Conservation (phyloP, 2,113 vertebrate species). For the Microcebus tavaratra region DNA sequence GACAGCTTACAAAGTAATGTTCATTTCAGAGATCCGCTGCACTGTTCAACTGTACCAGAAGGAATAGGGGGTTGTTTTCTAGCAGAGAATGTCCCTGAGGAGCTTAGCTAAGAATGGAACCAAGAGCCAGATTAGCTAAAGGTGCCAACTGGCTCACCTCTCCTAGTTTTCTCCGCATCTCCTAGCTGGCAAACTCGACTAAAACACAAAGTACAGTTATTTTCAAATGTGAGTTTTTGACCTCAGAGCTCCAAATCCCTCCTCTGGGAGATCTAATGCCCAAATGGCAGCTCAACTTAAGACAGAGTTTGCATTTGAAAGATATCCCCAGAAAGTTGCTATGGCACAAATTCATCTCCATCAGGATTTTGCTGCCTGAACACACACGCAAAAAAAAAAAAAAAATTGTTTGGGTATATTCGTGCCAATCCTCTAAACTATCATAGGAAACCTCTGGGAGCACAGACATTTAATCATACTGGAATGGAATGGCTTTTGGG, state of each 20-base stretch:
- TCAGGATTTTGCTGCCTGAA: conserved; percentile 36
- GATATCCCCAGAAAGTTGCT: conserved; percentile 3
- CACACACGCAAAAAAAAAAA: not conserved
- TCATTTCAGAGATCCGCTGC: conserved; percentile 30
- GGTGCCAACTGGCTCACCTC: conserved; percentile 27
- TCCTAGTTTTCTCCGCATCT: conserved; percentile 37
- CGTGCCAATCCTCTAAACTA: conserved; percentile 42
- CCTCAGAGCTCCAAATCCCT: conserved; percentile 34
- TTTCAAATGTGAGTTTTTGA: conserved; percentile 52
- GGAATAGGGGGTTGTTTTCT: not conserved
- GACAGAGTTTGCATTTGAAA: conserved; percentile 48
- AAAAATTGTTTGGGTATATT: conserved; percentile 42
- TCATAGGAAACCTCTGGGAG: conserved; percentile 49
- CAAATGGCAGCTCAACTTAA: conserved; percentile 44
- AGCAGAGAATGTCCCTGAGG: conserved; percentile 12
- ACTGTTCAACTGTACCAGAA: not conserved
- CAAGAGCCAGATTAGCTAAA: conserved; percentile 27
- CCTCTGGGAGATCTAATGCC: not conserved
- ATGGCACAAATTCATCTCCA: conserved; percentile 42
- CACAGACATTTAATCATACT: conserved; percentile 61
- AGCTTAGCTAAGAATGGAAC: conserved; percentile 34
- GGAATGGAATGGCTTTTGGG: conserved; percentile 67
- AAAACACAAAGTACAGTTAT: conserved; percentile 51
- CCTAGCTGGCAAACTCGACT: conserved; percentile 21
- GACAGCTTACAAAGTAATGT: conserved; percentile 47